Evolutionary conservation across 2,888 invertebrate species (phyloP), one percentile per base, ranked within the genome.

Genomic region (Thymelicus sylvestris): DNA sequence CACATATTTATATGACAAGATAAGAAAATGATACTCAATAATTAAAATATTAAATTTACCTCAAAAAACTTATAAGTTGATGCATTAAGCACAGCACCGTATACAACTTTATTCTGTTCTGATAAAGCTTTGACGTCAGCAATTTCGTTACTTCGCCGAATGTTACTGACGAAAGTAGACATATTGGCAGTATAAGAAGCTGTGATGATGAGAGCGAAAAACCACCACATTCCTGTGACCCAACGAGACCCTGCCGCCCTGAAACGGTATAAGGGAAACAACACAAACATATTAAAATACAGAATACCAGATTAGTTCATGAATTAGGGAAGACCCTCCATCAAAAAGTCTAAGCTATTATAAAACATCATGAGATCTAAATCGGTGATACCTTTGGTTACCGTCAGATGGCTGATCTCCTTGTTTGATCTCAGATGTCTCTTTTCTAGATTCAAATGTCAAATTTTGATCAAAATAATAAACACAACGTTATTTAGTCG

Each of bases 201-300:
- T 38, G 98, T 96, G 94, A 98, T 96, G 85, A 98, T 98, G 67
- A 98, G 93, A 0, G 97, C 97, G 86, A 98, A 98, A 88, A 98
- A 98, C 98, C 98, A 98, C 98, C 97, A 97, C 95, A 97, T 96
- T 7, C 97, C 97, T 0, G 97, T 96, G 0, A 98, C 96, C 94
- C 98, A 96, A 62, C 98, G 95, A 0, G 98, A 98, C 0, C 98
- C 98, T 48, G 97, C 96, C 6, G 98, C 98, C 86, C 98, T 98
- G 76, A 48, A 67, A 10, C 41, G 24, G 13, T 57, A 62, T 62
- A 19, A 44, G 44, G 12, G 44, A 44, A 1, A 44, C 12, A 1
- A 8, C 44, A 10, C 12, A 44, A 44, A 44, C 0, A 4, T 1
- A 8, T 10, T 44, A 44, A 10, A 12, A 44, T 44, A 41, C 7